phyloP scores from a whole-genome alignment of 2,888 invertebrate genomes.

The Choreutis nemorana region DNA sequence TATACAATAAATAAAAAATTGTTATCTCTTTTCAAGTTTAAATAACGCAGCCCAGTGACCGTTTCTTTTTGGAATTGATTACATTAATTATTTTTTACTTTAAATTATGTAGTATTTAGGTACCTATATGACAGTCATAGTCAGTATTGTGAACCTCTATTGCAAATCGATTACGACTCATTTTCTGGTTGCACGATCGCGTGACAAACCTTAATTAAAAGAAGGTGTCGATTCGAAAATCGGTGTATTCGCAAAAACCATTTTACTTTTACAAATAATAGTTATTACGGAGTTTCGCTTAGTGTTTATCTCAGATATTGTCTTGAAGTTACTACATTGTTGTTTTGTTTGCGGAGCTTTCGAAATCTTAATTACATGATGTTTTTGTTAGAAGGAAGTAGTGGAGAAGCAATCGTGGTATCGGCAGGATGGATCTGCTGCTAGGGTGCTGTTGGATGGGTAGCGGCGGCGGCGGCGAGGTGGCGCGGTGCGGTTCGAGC shows the following conservation, averaged over 20 bases:
- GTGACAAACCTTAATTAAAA: conserved; percentile 56
- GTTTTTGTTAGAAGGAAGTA: too few species aligned
- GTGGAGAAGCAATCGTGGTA: neutral
- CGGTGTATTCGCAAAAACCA: conserved; percentile 36
- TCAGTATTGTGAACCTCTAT: conserved; percentile 38
- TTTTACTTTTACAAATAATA: conserved; percentile 44
- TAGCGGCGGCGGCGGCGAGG: conserved; percentile 3
- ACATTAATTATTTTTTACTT: too few species aligned
- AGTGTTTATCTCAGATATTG: too few species aligned
- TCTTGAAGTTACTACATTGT: too few species aligned
- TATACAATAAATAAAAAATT: too few species aligned
- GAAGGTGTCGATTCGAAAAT: conserved; percentile 61
- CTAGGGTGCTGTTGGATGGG: conserved; percentile 5
- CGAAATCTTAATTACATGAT: too few species aligned
- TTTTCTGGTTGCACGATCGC: conserved; percentile 46
- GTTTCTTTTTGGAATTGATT: too few species aligned
- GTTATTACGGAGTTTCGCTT: conserved; percentile 39
- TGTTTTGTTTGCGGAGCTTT: neutral
- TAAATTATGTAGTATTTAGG: too few species aligned
- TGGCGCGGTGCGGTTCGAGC: conserved; percentile 3
- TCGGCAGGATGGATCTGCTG: neutral
- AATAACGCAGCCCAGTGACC: too few species aligned
- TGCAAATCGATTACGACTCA: conserved; percentile 53
- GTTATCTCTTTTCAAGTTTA: too few species aligned
- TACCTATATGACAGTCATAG: too few species aligned